Evolutionary conservation across 2,888 invertebrate species (phyloP).

Genomic region (Limnephilus rhombicus): DNA sequence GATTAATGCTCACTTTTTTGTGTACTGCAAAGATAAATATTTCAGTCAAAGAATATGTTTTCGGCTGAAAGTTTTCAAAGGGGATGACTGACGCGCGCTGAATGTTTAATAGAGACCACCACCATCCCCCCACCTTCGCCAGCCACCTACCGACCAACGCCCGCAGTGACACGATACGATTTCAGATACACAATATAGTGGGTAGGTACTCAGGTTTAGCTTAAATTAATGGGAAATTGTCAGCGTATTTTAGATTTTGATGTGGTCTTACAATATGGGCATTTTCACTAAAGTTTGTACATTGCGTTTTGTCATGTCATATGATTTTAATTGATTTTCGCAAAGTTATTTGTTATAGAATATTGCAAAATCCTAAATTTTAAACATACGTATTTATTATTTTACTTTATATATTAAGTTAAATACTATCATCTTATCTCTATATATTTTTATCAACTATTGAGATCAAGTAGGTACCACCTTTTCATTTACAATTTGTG

Average conservation of each 20-base stretch:
- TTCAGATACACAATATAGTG: neutral
- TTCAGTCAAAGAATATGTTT: constrained; percentile 32
- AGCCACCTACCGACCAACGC: neutral
- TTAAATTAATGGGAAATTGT: neutral
- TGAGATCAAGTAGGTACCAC: no score
- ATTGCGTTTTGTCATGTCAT: no score
- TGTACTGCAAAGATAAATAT: constrained; percentile 30
- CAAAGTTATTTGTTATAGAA: no score
- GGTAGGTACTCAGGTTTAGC: neutral
- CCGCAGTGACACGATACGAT: neutral
- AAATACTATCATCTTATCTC: no score
- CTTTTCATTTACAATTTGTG: no score
- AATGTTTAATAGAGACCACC: constrained; percentile 32
- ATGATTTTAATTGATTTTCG: no score
- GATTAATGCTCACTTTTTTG: constrained; percentile 34
- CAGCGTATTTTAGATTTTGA: neutral
- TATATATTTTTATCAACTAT: no score
- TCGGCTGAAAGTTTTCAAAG: constrained; percentile 33
- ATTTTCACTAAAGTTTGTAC: no score
- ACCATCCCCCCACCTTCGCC: neutral
- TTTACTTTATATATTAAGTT: no score
- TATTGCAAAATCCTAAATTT: no score
- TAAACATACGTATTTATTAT: no score
- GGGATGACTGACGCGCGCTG: constrained; percentile 37
- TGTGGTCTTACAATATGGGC: neutral